Percentiles rank a stretch among this genome's conserved stretches.
Conservation (phyloP, 2,888 invertebrate species). For the Drosophila bunnanda region DNA sequence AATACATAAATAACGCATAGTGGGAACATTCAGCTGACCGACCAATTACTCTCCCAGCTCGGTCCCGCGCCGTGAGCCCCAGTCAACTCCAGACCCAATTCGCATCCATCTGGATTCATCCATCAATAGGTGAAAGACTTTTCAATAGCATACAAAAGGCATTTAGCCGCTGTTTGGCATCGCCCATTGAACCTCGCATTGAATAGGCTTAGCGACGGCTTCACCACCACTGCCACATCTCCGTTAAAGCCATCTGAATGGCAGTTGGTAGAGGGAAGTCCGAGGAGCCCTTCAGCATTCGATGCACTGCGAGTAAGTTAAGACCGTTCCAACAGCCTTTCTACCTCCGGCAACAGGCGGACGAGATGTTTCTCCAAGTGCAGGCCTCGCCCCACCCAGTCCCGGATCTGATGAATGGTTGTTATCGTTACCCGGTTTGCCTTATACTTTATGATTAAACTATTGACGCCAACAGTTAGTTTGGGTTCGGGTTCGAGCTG, state of each 20-base stretch:
- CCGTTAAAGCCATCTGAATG: slow-evolving; percentile 49
- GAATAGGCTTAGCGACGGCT: slow-evolving; percentile 58
- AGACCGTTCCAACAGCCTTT: neutral
- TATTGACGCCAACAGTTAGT: slow-evolving; percentile 59
- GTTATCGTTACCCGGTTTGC: slow-evolving; percentile 64
- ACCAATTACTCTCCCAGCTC: slow-evolving; percentile 31
- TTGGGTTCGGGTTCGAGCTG: neutral
- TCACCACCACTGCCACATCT: slow-evolving; percentile 16
- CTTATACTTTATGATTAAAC: slow-evolving; percentile 74
- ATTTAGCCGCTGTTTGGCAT: slow-evolving; percentile 74
- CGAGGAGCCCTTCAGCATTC: slow-evolving; percentile 18
- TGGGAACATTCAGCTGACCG: slow-evolving; percentile 45
- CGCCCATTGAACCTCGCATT: slow-evolving; percentile 64
- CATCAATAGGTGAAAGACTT: slow-evolving; percentile 65
- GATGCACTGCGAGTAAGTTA: slow-evolving; percentile 23
- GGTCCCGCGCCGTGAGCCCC: slow-evolving; percentile 7
- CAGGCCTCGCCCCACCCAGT: slow-evolving; percentile 6
- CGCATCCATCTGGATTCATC: slow-evolving; percentile 32
- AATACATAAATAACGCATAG: slow-evolving; percentile 45
- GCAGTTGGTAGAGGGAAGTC: slow-evolving; percentile 6
- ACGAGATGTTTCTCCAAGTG: slow-evolving; percentile 18
- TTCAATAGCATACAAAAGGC: slow-evolving; percentile 69
- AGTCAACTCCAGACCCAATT: slow-evolving; percentile 18
- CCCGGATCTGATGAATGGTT: slow-evolving; percentile 50
- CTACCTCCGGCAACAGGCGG: neutral